Evolutionary conservation across 2,888 invertebrate species (phyloP), one percentile per base, ranked within the genome.

Genomic region (Lottia scabra): DNA sequence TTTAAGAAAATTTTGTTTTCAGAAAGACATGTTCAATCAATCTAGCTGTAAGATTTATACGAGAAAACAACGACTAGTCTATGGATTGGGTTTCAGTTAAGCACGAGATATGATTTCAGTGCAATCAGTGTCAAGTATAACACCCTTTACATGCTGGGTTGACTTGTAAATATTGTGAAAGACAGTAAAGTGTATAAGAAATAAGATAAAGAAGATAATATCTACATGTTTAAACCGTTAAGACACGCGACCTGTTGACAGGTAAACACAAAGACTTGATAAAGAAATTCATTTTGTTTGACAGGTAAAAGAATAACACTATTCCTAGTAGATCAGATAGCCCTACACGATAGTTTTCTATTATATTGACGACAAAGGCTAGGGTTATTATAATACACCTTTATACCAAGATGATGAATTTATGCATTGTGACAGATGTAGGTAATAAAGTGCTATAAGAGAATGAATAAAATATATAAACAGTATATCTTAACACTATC

Each of bases 231-330:
- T 19, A 56, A 19, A 23, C 56, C 56, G 56, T 10, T 56, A 13
- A 38, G 56, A 23, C 56, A 56, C 56, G 56, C 56, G 56, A 56
- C 56, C 56, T 23, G 56, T 56, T 56, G 56, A 56, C 56, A 56
- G 56, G 19, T 56, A 10, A 56, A 56, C 56, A 56, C 56, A 56
- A 56, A 56, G 19, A 19, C 56, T 23, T 23, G 19, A 56, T 19
- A 56, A 23, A 56, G 56, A 56, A 56, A 56, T 56, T 56, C 56
- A 56, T 56, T 56, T 56, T 23, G 23, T 56, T 56, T 56, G 56
- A 56, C 56, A 56, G 56, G 56, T 56, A 56, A 19, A 56, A n/a
- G 56, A 56, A 56, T 23, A 23, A 56, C 56, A 23, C 12, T 56
- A 56, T 56, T 23, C 19, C 56, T 56, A 12, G 19, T 10, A 56